These are phyloP conservation scores for Hyperoodon ampullatus DNA, from an alignment of 2,113 vertebrate genomes.

Conservation along the genomic window DNA sequence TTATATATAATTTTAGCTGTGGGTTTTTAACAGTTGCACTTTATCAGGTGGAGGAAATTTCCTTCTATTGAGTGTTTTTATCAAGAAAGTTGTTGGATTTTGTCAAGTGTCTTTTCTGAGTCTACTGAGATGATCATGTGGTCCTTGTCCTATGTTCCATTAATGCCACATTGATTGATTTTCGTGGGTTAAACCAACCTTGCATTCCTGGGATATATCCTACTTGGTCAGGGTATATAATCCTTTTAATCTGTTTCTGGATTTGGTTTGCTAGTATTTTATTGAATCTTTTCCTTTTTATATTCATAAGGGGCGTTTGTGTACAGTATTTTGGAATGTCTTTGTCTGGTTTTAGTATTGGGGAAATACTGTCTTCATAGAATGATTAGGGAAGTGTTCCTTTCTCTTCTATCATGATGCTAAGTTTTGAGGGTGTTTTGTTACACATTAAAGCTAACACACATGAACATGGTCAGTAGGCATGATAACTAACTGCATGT, in stretches of 20 bases:
- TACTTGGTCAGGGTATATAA: not conserved
- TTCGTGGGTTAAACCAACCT: slow-evolving; percentile 26
- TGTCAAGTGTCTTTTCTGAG: not conserved
- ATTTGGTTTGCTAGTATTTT: not conserved
- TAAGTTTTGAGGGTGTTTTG: not conserved
- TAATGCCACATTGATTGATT: not conserved
- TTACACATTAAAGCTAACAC: not conserved
- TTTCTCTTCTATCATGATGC: not conserved
- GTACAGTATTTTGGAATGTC: not conserved
- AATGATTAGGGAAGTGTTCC: not conserved
- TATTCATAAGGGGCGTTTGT: not conserved
- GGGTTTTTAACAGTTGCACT: not conserved
- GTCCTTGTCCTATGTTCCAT: not conserved
- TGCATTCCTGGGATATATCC: not conserved
- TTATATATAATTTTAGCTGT: not conserved
- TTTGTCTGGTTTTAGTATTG: not conserved
- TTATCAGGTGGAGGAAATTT: not conserved
- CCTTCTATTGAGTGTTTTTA: not conserved
- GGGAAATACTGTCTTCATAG: fast-evolving
- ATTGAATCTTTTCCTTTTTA: not conserved
- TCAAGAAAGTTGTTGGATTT: not conserved
- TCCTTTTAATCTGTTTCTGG: not conserved
- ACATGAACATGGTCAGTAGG: not conserved
- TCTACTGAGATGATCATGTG: not conserved
- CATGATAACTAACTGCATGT: not conserved